Base-by-base conservation (phyloP, 1,140 invertebrate genomes). In the Agrilus planipennis region DNA sequence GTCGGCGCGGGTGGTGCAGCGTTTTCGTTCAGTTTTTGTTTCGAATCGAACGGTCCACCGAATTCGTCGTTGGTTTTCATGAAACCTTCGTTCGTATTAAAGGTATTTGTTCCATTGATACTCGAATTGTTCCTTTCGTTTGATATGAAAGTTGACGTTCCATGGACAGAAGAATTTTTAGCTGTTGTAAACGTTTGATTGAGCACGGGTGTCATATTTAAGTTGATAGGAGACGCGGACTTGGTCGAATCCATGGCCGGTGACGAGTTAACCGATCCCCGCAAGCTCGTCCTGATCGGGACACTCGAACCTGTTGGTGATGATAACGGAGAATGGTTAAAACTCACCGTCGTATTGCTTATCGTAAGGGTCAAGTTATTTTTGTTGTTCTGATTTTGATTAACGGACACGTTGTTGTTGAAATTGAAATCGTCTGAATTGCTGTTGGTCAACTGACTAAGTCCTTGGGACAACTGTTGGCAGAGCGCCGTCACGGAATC, bases 401-500 rank as follows among this genome's bases (percentile, higher is more conserved):
- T 71, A 47, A 66, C 61, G 60, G 62, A 76, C 55, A 53, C 70
- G 44, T 64, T 59, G 49, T 65, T 70, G 47, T 71, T 70, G 34
- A 71, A 70, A 42, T 70, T 69, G 39, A 70, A 61, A 51, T 70
- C 67, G 31, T 78, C 71, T 36, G 77, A 75, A 49, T 80, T 81
- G 50, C 68, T 79, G 45, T 77, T 77, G 2, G 80, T 79, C 4
- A 91, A 70, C 42, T 88, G 68, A 20, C 81, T 81, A 12, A 92
- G 67, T 12, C 85, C 87, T 60, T 81, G 81, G 21, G 84, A 83
- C 21, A 92, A 68, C 56, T 92, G 84, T 61, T 89, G 84, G 65
- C 87, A 91, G 70, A 90, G 77, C 42, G 84, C 82, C 46, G 84
- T 83, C 15, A 91, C 85, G 12, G 81, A 78, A 58, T 89, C 81